Base-by-base conservation (phyloP, 2,113 vertebrate species). In the Synodontis membranacea region DNA sequence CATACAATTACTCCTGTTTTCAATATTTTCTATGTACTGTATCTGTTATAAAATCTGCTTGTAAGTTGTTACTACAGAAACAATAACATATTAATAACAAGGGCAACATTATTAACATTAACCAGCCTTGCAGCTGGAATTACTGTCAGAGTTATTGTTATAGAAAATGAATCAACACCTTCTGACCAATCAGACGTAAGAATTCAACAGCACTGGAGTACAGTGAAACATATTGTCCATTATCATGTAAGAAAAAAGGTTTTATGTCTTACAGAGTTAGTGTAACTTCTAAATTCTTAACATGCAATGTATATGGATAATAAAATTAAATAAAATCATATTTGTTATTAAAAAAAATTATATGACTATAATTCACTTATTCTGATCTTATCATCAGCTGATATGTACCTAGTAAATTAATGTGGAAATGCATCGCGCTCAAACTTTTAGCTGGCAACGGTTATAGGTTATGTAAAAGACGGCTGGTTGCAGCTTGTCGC, bases 401-500 rank as follows among this genome's bases (percentile, higher is more conserved):
- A 68, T 21, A 81, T 56, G 23, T 52, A 50, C 8, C 14, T 82
- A 10, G 76, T 62, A 74, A 75, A 48, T 56, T 34, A 70, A 85
- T 15, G 54, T 78, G 39, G 56, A 68, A 72, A 6, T 83, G 12
- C 64, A 39, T 83, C 64, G 72, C 46, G 70, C 14, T 21, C 82
- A 72, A 72, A 70, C 76, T 54, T 82, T 86, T 68, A 14, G 6
- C 70, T 60, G 48, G 25, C 25, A 66, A 17, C 7, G 7, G 85
- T 52, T 82, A 14, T 34, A n/a, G 34, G 84, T 81, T 48, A 12
- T 34, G 62, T 60, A 56, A 76, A 62, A 44, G 34, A 46, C 11
- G 28, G 62, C 83, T 80, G 86, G 86, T 85, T 85, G 89, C 39
- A 80, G 70, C 85, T 74, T 56, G 84, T 83, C 50, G 42, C 58